Conservation (phyloP, 2,113 vertebrate species). For the Misgurnus mizolepis region DNA sequence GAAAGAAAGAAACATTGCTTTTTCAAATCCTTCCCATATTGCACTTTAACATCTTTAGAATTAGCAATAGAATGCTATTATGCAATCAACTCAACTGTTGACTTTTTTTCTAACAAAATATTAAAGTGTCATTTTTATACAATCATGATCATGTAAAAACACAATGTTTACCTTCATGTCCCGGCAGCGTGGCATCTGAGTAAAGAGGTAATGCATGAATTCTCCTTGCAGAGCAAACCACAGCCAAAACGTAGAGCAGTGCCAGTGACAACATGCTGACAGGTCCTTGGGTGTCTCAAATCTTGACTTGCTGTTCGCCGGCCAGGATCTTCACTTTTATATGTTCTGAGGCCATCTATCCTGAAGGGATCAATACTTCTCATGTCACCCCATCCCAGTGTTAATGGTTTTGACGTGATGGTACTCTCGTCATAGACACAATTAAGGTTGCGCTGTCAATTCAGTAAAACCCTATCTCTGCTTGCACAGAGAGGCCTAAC, state of each 20-base stretch:
- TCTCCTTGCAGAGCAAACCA: conserved; percentile 65
- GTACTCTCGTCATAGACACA: conserved; percentile 62
- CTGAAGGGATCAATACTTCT: conserved; percentile 71
- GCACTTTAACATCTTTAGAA: no score
- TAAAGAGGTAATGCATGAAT: conserved; percentile 70
- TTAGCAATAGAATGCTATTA: no score
- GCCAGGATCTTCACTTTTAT: conserved; percentile 70
- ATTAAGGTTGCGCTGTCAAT: conserved; percentile 70
- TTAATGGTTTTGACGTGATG: conserved; percentile 73
- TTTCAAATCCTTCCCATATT: no score
- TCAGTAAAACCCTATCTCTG: conserved; percentile 71
- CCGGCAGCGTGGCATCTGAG: conserved; percentile 63
- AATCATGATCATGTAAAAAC: background rate
- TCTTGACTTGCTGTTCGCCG: conserved; percentile 45
- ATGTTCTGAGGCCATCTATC: conserved; percentile 66
- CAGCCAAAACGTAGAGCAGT: conserved; percentile 64
- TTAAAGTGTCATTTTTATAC: background rate
- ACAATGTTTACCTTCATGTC: conserved; percentile 65
- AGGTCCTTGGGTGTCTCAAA: conserved; percentile 40
- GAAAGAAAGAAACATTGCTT: no score
- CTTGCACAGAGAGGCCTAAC: conserved; percentile 73
- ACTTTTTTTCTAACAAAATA: background rate
- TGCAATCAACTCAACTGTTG: background rate
- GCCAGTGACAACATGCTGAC: conserved; percentile 70
- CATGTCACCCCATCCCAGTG: conserved; percentile 67